Conservation (phyloP, 2,888 invertebrate species). For the Strigamia crassipes region DNA sequence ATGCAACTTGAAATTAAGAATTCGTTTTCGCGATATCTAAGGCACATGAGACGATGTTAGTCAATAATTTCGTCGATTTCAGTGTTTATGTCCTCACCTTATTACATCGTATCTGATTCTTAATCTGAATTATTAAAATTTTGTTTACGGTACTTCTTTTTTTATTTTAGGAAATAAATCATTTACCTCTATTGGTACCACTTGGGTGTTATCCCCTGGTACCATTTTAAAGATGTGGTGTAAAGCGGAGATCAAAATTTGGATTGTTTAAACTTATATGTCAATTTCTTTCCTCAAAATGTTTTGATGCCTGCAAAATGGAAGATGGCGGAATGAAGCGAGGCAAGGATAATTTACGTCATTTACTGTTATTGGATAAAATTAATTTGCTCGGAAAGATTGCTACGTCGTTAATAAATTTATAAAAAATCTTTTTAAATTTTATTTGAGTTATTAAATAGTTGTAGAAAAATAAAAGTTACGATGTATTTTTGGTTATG, state of each 20-base stretch:
- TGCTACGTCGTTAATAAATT: neutral
- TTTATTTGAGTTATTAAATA: neutral
- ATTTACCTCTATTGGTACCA: conserved; percentile 48
- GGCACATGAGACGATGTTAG: too few species aligned
- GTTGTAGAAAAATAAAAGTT: neutral
- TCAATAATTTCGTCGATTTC: neutral
- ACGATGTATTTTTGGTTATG: neutral
- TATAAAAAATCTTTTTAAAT: neutral
- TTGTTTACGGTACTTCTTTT: conserved; percentile 1
- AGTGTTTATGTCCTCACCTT: neutral
- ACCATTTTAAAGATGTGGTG: conserved; percentile 47
- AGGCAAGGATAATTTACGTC: conserved; percentile 29
- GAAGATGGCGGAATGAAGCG: conserved; percentile 36
- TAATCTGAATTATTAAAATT: neutral
- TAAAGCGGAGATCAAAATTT: conserved; percentile 4
- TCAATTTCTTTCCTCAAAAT: conserved; percentile 30
- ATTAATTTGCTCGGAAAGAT: neutral
- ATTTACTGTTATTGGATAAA: neutral
- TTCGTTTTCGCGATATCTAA: neutral
- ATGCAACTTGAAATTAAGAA: neutral
- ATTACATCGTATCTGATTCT: neutral
- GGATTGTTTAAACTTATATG: conserved; percentile 22
- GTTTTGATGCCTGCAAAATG: conserved; percentile 32
- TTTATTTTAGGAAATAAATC: neutral
- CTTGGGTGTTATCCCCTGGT: conserved; percentile 49